Evolutionary conservation across 2,113 vertebrate genomes (phyloP), one percentile per base, ranked within the genome.

Genomic region (Eudyptes chrysolophus): DNA sequence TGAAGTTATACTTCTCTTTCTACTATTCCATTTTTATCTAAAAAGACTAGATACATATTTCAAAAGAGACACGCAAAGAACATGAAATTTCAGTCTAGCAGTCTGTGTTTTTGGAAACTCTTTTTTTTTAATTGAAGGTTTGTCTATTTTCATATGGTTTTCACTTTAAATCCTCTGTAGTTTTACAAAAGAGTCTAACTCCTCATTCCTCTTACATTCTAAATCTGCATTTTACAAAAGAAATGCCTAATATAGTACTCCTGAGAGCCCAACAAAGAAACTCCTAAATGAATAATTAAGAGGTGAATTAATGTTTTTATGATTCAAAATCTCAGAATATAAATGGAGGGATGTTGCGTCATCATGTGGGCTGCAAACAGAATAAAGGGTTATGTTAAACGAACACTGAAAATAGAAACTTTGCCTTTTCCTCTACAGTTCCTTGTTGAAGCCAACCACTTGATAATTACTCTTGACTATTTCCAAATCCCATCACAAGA

Each of bases 361-460:
- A 98, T 92, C 96, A 97, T 89, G 97, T 98, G 97, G 97, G 97
- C 93, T 97, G 97, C 86, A 96, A 97, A 95, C 70, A 97, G 98
- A 98, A 97, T 97, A 98, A 98, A 96, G 76, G 90, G 95, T 98
- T 98, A 97, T 98, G 81, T 98, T 98, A 97, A 97, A 97, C 34
- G 94, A 96, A 97, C 84, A 96, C 98, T 92, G 94, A 97, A 98
- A 98, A 98, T 97, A 98, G 97, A 97, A 98, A 95, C 87, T 93
- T 98, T 98, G 97, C 84, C 83, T 96, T 97, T 97, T 96, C 72
- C 69, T 93, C 85, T 84, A 78, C 94, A 94, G 94, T 84, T 97
- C 95, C 86, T 94, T 94, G 96, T 97, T 97, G 94, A 96, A 97
- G 81, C 60, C 93, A 96, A 87, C 71, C 8, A 4, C 90, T 91